A percentile compares a stretch with the other conserved stretches of the same genome.
These are phyloP conservation scores for Drosophila gaucha DNA, from an alignment of 2,888 invertebrate species.

Conservation along the genomic window DNA sequence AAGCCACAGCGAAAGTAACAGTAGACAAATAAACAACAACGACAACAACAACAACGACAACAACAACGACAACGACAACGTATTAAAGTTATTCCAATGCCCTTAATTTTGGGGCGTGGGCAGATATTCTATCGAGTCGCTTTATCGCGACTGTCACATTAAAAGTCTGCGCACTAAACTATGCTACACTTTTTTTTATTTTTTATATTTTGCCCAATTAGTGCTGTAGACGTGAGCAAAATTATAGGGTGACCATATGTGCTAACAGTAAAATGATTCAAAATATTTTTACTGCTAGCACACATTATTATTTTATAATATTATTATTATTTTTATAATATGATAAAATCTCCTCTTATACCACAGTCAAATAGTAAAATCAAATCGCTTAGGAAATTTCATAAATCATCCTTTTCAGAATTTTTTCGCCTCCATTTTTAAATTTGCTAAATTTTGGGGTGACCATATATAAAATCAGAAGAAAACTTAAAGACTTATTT, in stretches of 20 bases:
- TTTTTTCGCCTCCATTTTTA: no score
- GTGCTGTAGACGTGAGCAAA: constrained; percentile 31
- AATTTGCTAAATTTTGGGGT: background rate
- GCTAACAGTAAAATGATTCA: background rate
- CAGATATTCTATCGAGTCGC: constrained; percentile 41
- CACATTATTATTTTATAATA: no score
- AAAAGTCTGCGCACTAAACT: constrained; percentile 44
- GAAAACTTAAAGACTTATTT: background rate
- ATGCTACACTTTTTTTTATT: constrained; percentile 48
- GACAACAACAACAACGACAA: constrained; percentile 13
- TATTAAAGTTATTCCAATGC: constrained; percentile 46
- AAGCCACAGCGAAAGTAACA: constrained; percentile 42
- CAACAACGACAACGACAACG: constrained; percentile 16
- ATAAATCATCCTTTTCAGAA: no score
- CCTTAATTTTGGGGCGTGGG: constrained; percentile 40
- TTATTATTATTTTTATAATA: no score
- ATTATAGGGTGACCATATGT: background rate
- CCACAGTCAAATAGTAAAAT: no score
- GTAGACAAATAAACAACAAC: constrained; percentile 43
- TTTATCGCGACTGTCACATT: constrained; percentile 62
- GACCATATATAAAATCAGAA: background rate
- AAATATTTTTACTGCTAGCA: no score
- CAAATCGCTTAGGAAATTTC: no score
- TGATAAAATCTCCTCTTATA: no score
- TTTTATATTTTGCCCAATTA: constrained; percentile 1